Evolutionary conservation across 92 coral and sea anemone species (phyloP), one percentile per base, ranked within the genome.

Genomic region (Umimayanthus chanpuru): DNA sequence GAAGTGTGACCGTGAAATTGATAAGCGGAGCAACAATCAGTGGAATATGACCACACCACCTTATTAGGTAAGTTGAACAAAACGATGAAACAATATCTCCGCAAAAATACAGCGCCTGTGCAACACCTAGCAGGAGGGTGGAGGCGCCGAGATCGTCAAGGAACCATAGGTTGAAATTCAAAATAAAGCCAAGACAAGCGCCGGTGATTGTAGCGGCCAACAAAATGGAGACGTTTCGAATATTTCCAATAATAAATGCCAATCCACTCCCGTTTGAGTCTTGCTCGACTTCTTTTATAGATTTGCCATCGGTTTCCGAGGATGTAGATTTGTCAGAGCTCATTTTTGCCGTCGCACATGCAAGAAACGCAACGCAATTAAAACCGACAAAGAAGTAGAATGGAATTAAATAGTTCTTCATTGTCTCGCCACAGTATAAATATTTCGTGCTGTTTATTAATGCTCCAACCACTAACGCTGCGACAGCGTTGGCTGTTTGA

Each of bases 71-170:
- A 36, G 92, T 56, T 3, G 92, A 86, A 25, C 87, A 38, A 56
- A 80, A 75, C 38, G 28, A 55, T 14, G 85, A 65, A 4, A 85
- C 32, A 39, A 75, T 75, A 23, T 90, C 92, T 1, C 84, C 84
- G 39, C 82, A 72, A 81, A 85, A 86, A 75, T 74, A 73, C 30
- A 80, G 15, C 30, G 83, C 88, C 41, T 85, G 80, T 26, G 88
- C 87, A 14, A 90, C 53, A 47, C 93, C 93, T 47, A 86, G 85
- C 84, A 78, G 85, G 53, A 90, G 85, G 39, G 88, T 75, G 0
- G 90, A 71, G 0, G 93, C 93, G 43, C 93, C 93, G 29, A 90
- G 90, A 41, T 82, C 88, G 26, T 90, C 93, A 2, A 90, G 82
- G 76, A 81, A 90, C 93, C 93, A 90, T 30, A 81, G 79, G 68